phyloP scores from a whole-genome alignment of 2,113 vertebrate genomes.

The Rhagologus leucostigma region DNA sequence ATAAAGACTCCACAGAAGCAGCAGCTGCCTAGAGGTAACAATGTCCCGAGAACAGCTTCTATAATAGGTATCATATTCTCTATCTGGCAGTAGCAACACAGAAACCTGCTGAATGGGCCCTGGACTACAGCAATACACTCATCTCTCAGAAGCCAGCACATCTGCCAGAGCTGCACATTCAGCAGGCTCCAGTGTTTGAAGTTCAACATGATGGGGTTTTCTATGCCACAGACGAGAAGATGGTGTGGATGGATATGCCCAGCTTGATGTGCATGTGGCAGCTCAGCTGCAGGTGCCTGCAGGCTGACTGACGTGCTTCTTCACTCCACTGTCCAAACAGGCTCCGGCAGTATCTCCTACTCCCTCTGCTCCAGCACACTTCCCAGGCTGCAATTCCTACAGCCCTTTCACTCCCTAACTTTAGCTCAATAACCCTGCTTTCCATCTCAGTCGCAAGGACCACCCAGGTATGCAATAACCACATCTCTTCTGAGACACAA shows the following conservation, averaged over 20 bases:
- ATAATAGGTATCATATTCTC: background rate
- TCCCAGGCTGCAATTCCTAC: background rate
- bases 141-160: background rate
- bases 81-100: background rate
- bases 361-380: background rate
- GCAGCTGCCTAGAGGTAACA: background rate
- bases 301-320: background rate
- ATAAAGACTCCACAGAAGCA: background rate
- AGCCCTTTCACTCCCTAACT: background rate
- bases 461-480: background rate
- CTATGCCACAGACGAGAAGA: background rate
- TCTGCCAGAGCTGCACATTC: background rate
- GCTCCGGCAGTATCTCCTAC: background rate
- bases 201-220: rapidly evolving
- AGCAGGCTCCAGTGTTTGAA: background rate
- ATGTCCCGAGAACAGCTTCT: background rate
- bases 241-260: background rate
- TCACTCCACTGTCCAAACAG: background rate
- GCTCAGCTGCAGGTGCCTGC: background rate
- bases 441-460: rapidly evolving
- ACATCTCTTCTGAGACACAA: background rate
- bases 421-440: background rate
- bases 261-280: rapidly evolving
- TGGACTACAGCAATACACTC: background rate
- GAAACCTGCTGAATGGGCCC: background rate